phyloP scores from a whole-genome alignment of 2,797 vertebrate species.

The Myripristis jacobus region DNA sequence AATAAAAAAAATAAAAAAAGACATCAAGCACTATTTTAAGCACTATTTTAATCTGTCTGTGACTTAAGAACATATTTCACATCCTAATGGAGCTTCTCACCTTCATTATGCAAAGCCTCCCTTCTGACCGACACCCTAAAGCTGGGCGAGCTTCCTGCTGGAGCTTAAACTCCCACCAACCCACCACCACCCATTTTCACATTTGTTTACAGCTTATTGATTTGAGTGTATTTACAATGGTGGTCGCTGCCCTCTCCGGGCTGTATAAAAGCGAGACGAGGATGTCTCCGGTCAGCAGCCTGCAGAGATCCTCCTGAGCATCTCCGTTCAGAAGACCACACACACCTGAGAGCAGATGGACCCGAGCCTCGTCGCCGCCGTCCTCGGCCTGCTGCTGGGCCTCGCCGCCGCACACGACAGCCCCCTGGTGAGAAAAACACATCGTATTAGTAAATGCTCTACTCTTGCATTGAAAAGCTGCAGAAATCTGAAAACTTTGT shows the following conservation, averaged over 20 bases:
- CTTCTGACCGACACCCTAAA: neutral
- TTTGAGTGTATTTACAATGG: constrained; percentile 18
- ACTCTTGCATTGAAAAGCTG: too few species aligned
- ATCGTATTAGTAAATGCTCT: too few species aligned
- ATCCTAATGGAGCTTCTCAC: too few species aligned
- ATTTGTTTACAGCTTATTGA: neutral
- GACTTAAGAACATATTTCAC: too few species aligned
- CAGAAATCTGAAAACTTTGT: too few species aligned
- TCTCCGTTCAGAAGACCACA: neutral
- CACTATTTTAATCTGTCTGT: too few species aligned
- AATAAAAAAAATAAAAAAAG: too few species aligned
- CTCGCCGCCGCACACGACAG: constrained; percentile 16
- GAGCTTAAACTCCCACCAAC: constrained; percentile 4
- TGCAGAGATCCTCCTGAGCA: neutral
- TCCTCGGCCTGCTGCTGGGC: constrained; percentile 27
- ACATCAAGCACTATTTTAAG: too few species aligned
- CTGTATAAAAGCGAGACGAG: constrained; percentile 25
- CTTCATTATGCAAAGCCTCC: too few species aligned
- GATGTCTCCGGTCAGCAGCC: neutral
- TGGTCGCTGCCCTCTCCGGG: neutral
- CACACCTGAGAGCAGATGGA: too few species aligned
- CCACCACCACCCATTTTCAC: too few species aligned
- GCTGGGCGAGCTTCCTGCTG: constrained; percentile 9
- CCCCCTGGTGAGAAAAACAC: constrained; percentile 12
- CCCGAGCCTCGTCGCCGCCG: constrained; percentile 12